Evolutionary conservation across 2,888 invertebrate genomes (phyloP).

Genomic region (Lithophane semibrunnea): DNA sequence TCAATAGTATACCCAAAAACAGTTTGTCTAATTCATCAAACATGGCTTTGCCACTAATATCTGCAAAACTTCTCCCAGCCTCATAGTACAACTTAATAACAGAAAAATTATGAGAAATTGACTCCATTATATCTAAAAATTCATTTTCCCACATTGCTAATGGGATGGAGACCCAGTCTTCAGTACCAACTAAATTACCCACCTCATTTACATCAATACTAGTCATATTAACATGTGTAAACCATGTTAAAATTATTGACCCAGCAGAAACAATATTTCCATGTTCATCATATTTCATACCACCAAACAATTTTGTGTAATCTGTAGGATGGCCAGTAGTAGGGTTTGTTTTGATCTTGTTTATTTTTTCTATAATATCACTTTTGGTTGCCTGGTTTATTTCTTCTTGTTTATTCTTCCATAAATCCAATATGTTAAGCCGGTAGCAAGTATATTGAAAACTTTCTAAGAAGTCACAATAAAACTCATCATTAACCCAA

Average conservation of each 20-base stretch:
- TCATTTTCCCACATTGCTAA: slow-evolving; percentile 91
- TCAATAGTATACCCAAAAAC: slow-evolving; percentile 92
- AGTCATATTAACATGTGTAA: slow-evolving; percentile 92
- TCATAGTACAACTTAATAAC: slow-evolving; percentile 89
- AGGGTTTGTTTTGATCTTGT: slow-evolving; percentile 91
- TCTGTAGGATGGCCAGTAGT: slow-evolving; percentile 92
- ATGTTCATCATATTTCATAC: slow-evolving; percentile 88
- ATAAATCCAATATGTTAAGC: slow-evolving; percentile 93
- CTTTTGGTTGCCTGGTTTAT: slow-evolving; percentile 90
- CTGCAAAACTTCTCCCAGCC: slow-evolving; percentile 93
- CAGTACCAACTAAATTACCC: slow-evolving; percentile 93
- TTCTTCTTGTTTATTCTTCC: slow-evolving; percentile 90
- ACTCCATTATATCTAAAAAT: slow-evolving; percentile 87
- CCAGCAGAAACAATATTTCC: slow-evolving; percentile 92
- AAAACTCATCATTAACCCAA: slow-evolving; percentile 89
- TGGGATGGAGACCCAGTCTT: slow-evolving; percentile 93
- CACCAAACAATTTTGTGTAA: slow-evolving; percentile 92
- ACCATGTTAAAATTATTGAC: slow-evolving; percentile 92
- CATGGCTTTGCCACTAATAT: slow-evolving; percentile 93
- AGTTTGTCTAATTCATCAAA: slow-evolving; percentile 94
- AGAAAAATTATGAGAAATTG: slow-evolving; percentile 74
- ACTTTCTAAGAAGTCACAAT: slow-evolving; percentile 91
- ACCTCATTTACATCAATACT: slow-evolving; percentile 91
- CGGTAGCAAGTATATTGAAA: slow-evolving; percentile 92
- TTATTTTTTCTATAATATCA: slow-evolving; percentile 91